Conservation (phyloP, 2,888 invertebrate species). For the Drosophila melanosoma region DNA sequence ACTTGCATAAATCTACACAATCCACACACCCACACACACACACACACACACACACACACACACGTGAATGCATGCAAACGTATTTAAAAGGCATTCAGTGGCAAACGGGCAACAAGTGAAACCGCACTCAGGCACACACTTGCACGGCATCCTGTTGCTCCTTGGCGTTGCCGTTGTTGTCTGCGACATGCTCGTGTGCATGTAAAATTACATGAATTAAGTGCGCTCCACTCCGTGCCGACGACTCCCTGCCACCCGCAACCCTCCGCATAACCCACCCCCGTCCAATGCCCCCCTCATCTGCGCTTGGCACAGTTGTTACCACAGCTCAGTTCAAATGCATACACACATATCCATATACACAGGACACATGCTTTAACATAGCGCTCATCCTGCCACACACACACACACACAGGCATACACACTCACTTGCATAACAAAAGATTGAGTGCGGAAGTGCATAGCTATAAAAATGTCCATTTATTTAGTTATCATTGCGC, state of each 20-base stretch:
- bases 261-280: background rate
- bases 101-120: conserved; percentile 76
- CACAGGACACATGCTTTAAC: conserved; percentile 73
- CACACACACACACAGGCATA: conserved; percentile 27
- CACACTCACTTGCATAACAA: conserved; percentile 57
- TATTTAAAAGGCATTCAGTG: conserved; percentile 59
- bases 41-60: conserved; percentile 9
- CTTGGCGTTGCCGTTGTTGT: conserved; percentile 51
- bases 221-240: conserved; percentile 60
- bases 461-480: conserved; percentile 81
- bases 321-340: conserved; percentile 44
- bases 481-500: conserved; percentile 80
- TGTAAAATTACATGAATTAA: conserved; percentile 81
- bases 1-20: conserved; percentile 67
- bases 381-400: conserved; percentile 72
- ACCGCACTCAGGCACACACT: conserved; percentile 65
- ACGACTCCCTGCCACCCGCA: conserved; percentile 7
- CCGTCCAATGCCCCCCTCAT: background rate
- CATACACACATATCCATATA: conserved; percentile 49
- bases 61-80: conserved; percentile 9
- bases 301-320: conserved; percentile 41
- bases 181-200: conserved; percentile 66
- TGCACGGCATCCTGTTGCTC: conserved; percentile 76
- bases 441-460: conserved; percentile 81
- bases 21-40: conserved; percentile 21